phyloP scores from a whole-genome alignment of 2,888 invertebrate genomes.

The Pheosia gnoma region DNA sequence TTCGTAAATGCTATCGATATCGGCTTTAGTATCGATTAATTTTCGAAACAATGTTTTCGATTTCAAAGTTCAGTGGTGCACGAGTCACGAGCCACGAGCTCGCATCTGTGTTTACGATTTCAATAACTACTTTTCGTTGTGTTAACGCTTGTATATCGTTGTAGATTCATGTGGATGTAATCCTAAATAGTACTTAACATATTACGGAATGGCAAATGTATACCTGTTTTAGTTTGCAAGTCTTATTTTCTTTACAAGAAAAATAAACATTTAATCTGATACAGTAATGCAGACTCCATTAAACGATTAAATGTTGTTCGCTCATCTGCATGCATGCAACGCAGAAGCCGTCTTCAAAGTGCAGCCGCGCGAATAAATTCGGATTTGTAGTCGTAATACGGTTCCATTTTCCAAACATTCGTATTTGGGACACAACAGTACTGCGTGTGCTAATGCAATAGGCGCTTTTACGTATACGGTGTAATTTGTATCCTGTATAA shows the following conservation, averaged over 20 bases:
- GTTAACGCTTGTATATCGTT: conserved; percentile 37
- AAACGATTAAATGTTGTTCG: conserved; percentile 75
- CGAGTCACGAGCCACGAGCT: conserved; percentile 49
- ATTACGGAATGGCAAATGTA: neutral
- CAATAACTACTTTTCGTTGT: conserved; percentile 47
- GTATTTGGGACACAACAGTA: conserved; percentile 37
- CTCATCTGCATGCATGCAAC: conserved; percentile 75
- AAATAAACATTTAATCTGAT: conserved; percentile 69
- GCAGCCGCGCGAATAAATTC: conserved; percentile 71
- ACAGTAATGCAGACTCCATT: conserved; percentile 75
- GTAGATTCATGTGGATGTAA: conserved; percentile 35
- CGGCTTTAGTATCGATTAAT: conserved; percentile 58
- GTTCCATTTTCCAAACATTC: conserved; percentile 45
- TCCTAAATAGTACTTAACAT: neutral
- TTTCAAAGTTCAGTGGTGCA: conserved; percentile 58
- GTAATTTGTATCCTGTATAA: neutral
- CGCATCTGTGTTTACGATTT: conserved; percentile 50
- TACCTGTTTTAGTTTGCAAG: conserved; percentile 26
- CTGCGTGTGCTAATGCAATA: conserved; percentile 19
- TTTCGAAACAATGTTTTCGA: conserved; percentile 58
- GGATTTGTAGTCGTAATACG: conserved; percentile 56
- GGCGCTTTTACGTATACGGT: neutral
- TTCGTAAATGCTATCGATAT: conserved; percentile 47
- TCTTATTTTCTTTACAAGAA: conserved; percentile 51
- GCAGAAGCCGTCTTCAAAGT: conserved; percentile 69